Evolutionary conservation across 2,888 invertebrate species (phyloP).

Genomic region (Piscicola geometra): DNA sequence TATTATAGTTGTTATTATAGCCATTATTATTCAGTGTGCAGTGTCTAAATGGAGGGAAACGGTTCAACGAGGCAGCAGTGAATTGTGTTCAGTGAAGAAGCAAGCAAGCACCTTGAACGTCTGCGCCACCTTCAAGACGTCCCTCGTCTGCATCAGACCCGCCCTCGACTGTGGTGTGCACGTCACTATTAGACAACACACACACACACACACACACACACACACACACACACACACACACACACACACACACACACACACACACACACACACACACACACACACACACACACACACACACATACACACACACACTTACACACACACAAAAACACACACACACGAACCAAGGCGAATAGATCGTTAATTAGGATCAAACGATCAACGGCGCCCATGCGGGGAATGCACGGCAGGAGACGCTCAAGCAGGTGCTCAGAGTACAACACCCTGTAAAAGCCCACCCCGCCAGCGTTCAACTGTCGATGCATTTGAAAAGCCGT

Average conservation of each 20-base stretch:
- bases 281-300: no score
- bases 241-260: background rate
- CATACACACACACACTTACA: no score
- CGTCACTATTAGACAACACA: background rate
- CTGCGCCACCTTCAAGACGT: constrained; percentile 75
- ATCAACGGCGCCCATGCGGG: constrained; percentile 75
- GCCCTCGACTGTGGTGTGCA: constrained; percentile 61
- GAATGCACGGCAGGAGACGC: constrained; percentile 73
- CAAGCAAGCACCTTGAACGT: constrained; percentile 72
- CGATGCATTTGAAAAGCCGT: background rate
- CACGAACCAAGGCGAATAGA: constrained; percentile 74
- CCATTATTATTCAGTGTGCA: no score
- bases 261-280: background rate
- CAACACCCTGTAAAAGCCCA: constrained; percentile 84
- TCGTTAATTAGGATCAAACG: constrained; percentile 84
- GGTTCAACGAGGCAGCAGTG: no score
- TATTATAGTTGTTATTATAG: no score
- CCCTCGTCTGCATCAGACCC: constrained; percentile 72
- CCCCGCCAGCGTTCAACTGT: constrained; percentile 72
- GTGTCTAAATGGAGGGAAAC: no score
- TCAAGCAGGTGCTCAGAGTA: constrained; percentile 73
- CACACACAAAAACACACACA: background rate
- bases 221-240: background rate
- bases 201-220: background rate
- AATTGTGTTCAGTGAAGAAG: no score